Evolutionary conservation across 2,113 vertebrate genomes (phyloP), one percentile per base, ranked within the genome.

Genomic region (Salvelinus namaycush): DNA sequence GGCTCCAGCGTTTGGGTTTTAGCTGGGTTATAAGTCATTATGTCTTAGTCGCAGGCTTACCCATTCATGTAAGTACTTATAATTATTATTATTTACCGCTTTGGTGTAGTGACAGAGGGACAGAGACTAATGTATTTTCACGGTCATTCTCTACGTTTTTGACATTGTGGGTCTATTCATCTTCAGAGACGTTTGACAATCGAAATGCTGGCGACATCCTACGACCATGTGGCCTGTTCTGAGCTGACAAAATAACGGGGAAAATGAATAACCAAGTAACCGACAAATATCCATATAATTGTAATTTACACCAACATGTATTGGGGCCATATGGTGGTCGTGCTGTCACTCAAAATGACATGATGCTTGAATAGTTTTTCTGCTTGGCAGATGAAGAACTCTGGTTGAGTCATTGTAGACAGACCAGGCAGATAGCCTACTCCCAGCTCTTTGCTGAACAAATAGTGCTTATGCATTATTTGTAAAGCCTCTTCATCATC

Each of bases 51-150:
- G 77, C 78, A 75, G 70, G 80, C 81, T 59, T 79, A 72, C 87
- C 68, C 76, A 48, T 83, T 86, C 86, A 87, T 88, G 92, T 93
- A 89, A 93, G 92, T 93, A 70, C 68, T 70, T 2, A 59, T 26
- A 67, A 75, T 76, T 31, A 54, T 71, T 75, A 75, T 57, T 31
- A 64, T 24, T 24, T 44, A n/a, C 8, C 18, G 59, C 59, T 62
- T 60, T 60, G 16, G 26, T 34, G 5, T 20, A 20, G n/a, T 24
- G n/a, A 14, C 9, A 1, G 24, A 18, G 22, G 64, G 24, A 66
- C 11, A 29, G 3, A 24, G 5, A 26, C 64, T 3, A 29, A 27
- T 67, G 1, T 67, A 26, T 27, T 29, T 67, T 67, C 26, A 27
- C 24, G 12, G 62, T 31, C 9, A 67, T 67, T 67, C 62, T 57